Evolutionary conservation across 2,888 invertebrate species (phyloP).

Genomic region (Quadroppia sp.): DNA sequence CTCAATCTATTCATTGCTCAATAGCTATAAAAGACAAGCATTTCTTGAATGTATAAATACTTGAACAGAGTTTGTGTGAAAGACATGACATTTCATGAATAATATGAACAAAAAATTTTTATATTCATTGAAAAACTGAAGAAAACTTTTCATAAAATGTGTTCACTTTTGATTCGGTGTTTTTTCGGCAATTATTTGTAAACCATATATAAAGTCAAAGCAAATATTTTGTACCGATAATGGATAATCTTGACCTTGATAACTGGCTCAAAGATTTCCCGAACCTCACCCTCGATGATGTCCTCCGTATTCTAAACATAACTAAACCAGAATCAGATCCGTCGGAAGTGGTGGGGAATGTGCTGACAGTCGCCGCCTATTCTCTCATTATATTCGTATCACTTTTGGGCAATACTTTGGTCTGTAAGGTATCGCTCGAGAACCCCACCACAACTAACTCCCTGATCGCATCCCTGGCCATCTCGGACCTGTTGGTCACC

Average conservation of each 20-base stretch:
- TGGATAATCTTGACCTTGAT: not conserved
- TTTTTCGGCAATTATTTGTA: no score
- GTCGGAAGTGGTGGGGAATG: not conserved
- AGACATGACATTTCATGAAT: no score
- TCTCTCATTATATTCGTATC: conserved; percentile 55
- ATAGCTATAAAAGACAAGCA: no score
- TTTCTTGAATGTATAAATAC: no score
- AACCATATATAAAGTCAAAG: not conserved
- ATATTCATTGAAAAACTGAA: no score
- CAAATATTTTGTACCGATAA: not conserved
- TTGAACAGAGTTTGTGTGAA: no score
- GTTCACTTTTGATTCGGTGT: no score
- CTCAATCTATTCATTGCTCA: no score
- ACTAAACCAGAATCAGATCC: not conserved
- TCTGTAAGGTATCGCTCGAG: conserved; percentile 57
- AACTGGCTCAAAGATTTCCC: not conserved
- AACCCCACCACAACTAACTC: conserved; percentile 59
- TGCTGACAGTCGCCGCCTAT: conserved; percentile 1
- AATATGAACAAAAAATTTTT: no score
- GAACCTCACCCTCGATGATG: not conserved
- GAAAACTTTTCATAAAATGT: no score
- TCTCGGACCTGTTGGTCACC: conserved; percentile 53
- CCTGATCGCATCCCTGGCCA: conserved; percentile 59
- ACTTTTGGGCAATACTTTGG: conserved; percentile 54
- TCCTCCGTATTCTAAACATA: not conserved